These are phyloP conservation scores for Neoascia interrupta DNA, from an alignment of 2,888 invertebrate species.

Conservation along the genomic window DNA sequence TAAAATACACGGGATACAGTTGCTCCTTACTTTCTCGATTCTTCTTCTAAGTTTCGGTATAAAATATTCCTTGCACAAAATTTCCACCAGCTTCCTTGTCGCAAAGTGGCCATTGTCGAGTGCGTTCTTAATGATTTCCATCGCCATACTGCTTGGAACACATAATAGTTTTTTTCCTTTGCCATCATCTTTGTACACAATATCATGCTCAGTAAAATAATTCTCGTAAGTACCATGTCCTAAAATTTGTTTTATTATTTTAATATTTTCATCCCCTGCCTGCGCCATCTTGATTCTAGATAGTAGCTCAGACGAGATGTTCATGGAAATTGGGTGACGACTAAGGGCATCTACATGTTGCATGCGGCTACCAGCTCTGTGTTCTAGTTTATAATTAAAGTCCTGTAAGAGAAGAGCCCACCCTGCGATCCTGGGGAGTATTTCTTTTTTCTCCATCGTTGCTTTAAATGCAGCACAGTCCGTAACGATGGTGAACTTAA, in stretches of 20 bases:
- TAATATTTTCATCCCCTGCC: too few relatives aligned
- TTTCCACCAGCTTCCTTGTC: too few relatives aligned
- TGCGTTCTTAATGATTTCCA: too few relatives aligned
- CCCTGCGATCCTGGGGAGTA: neutral
- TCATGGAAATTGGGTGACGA: neutral
- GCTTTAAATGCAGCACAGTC: neutral
- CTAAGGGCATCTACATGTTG: neutral
- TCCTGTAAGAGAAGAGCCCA: neutral
- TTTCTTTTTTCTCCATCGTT: neutral
- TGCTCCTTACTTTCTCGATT: neutral
- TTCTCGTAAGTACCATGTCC: too few relatives aligned
- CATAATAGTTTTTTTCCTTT: too few relatives aligned
- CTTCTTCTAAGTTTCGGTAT: neutral
- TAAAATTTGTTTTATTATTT: too few relatives aligned
- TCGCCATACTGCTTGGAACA: too few relatives aligned
- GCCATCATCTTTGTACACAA: too few relatives aligned
- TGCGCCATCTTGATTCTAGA: too few relatives aligned
- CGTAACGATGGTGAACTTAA: neutral
- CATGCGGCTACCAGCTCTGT: neutral
- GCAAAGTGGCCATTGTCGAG: too few relatives aligned
- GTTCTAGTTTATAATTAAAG: neutral
- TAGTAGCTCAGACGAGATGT: too few relatives aligned
- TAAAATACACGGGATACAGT: conserved; percentile 20
- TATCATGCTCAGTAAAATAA: too few relatives aligned
- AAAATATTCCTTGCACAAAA: conserved; percentile 34